Base-by-base conservation (phyloP, 2,113 vertebrate species). In the Cyanocitta stelleri region DNA sequence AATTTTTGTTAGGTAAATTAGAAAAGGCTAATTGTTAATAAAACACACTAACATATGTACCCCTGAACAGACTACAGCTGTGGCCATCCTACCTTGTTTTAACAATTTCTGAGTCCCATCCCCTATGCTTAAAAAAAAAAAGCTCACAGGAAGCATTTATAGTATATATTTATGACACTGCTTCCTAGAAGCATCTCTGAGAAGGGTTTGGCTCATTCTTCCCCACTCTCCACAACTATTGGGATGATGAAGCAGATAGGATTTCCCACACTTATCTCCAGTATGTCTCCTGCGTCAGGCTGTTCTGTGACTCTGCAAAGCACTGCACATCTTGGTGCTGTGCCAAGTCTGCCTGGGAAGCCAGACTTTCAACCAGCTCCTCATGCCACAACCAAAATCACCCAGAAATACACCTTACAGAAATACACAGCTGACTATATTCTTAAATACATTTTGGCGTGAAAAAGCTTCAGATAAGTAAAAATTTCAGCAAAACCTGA, bases 291-390 rank as follows among this genome's bases (percentile, higher is more conserved):
- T 88, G 64, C 39, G 8, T 96, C 95, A 96, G 71, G 91, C 71
- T 88, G 68, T 90, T 91, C 41, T 39, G 55, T 89, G 74, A 96
- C 92, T 96, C 93, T 91, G 80, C 88, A 97, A 93, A 97, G 73
- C 78, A 41, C 30, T 87, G 90, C 94, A 73, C 17, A 37, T 89
- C 66, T 29, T 75, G 91, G 75, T 74, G 71, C 46, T 7, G 51
- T 35, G 94, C 92, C 91, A 96, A 69, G 62, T 55, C 77, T 95
- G 56, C 87, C 95, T 85, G 95, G 73, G 61, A 91, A 96, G 63
- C 62, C 89, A 97, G 74, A 46, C 37, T 85, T 74, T 67, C 77
- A 74, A 72, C 72, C 48, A 91, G 69, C 54, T 94, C 83, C 80
- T 71, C 82, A 29, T 59, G 30, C 22, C 66, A 89, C 71, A 33